A percentile compares a stretch with the other conserved stretches of the same genome.
Conservation (phyloP, 1,140 invertebrate genomes). For the Rhopalosiphum maidis region DNA sequence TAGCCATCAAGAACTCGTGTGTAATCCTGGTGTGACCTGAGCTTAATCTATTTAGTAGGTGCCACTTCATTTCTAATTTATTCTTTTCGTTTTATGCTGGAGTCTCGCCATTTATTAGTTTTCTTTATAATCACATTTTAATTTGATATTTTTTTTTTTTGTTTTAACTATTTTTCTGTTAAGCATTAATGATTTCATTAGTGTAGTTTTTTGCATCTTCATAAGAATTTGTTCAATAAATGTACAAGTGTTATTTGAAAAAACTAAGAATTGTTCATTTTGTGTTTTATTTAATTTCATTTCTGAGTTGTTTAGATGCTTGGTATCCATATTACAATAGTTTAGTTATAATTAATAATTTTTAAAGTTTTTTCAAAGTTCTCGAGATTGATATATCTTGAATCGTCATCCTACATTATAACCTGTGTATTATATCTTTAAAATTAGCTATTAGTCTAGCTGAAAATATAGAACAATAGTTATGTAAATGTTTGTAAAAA, state of each 20-base stretch:
- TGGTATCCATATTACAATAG: not conserved
- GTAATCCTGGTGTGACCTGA: not conserved
- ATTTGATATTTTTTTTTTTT: not conserved
- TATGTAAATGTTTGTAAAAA: no score
- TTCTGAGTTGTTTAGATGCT: not conserved
- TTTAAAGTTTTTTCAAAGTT: no score
- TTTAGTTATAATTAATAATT: not conserved
- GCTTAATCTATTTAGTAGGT: not conserved
- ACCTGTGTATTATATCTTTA: no score
- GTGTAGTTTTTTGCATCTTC: not conserved
- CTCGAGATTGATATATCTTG: no score
- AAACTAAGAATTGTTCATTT: not conserved
- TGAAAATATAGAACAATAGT: no score
- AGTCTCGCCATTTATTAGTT: not conserved
- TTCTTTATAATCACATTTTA: not conserved
- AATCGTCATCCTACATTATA: no score
- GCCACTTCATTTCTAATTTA: not conserved
- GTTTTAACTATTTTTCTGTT: not conserved
- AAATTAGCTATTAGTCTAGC: no score
- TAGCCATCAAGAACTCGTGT: not conserved
- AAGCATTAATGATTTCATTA: not conserved
- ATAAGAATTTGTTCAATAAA: not conserved
- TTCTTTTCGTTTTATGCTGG: not conserved
- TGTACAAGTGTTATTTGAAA: not conserved
- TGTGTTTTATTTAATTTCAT: not conserved